Evolutionary conservation across 2,113 vertebrate genomes (phyloP), one percentile per base, ranked within the genome.

Genomic region (Hypomesus transpacificus): DNA sequence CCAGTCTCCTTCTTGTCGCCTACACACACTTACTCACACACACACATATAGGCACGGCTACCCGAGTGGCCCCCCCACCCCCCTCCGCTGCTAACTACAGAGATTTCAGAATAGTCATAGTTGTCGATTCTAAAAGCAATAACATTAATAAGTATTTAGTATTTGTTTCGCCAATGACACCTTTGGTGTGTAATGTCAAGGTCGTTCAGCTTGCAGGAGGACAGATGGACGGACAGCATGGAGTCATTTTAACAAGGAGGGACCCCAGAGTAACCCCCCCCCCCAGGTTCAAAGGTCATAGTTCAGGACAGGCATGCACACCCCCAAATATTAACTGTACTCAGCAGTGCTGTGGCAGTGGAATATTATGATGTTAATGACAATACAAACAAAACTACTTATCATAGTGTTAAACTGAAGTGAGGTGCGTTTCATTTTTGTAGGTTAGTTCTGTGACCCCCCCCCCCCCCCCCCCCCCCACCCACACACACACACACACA

Each of bases 181-280:
- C 87, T 91, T 91, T 92, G 89, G 88, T 87, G 89, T 81, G 74
- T 83, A 80, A 83, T 60, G 82, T 88, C 85, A 75, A 61, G 76
- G 83, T 84, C 67, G 71, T 80, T 62, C 61, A 83, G 85, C 75
- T 78, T 67, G 74, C 72, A 77, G 81, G 74, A 62, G 75, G 85
- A 90, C 65, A 74, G 80, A 80, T 79, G 63, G 84, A 79, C 69
- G 28, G 77, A 75, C 70, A 72, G 78, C 70, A 21, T 81, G 71
- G 79, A 79, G 26, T 75, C 84, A 78, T 58, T 65, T 73, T 78
- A 53, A 71, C 31, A 16, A 60, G 31, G 39, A 9, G 11, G 39
- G n/a, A 70, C 56, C 24, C 54, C 22, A 18, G 28, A 24, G 21
- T 14, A 58, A 13, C 11, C 39, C 46, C 24, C 28, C 52, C 22